These are phyloP conservation scores for Menura novaehollandiae DNA, from an alignment of 2,113 vertebrate species.

Conservation along the genomic window DNA sequence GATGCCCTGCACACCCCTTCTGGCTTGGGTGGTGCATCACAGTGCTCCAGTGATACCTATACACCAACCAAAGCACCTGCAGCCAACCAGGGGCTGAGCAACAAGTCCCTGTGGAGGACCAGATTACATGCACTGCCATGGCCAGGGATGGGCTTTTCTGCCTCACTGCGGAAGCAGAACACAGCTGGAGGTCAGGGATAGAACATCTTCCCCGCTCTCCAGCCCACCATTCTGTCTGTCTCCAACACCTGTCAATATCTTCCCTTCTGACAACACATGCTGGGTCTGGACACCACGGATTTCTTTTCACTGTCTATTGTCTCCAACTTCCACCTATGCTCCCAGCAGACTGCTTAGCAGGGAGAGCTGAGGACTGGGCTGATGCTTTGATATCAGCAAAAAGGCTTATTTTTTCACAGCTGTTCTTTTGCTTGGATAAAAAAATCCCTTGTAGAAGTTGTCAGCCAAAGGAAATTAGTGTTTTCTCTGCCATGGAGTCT, in stretches of 20 bases:
- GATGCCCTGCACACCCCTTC: not conserved
- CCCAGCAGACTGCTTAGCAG: not conserved
- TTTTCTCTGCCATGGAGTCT: slow-evolving; percentile 28
- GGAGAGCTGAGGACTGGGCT: not conserved
- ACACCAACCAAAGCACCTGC: not conserved
- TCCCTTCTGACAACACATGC: not conserved
- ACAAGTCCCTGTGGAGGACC: not conserved
- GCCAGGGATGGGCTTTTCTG: not conserved
- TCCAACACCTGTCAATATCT: not conserved
- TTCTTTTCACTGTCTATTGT: not conserved
- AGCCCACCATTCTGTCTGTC: not conserved
- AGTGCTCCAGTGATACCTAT: not conserved
- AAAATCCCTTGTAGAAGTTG: not conserved
- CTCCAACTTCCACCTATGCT: accelerated
- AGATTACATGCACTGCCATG: accelerated
- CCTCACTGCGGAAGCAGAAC: not conserved
- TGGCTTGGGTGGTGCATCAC: accelerated
- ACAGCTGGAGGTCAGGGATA: not conserved
- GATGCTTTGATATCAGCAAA: not conserved
- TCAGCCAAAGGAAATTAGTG: slow-evolving; percentile 44
- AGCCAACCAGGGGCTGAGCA: not conserved
- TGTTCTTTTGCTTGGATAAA: not conserved
- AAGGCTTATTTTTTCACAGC: not conserved
- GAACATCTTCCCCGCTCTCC: not conserved
- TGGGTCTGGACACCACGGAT: not conserved